A percentile compares a stretch with the other conserved stretches of the same genome.
These are phyloP conservation scores for Heliothis peltigera DNA, from an alignment of 2,888 invertebrate genomes.

Conservation along the genomic window DNA sequence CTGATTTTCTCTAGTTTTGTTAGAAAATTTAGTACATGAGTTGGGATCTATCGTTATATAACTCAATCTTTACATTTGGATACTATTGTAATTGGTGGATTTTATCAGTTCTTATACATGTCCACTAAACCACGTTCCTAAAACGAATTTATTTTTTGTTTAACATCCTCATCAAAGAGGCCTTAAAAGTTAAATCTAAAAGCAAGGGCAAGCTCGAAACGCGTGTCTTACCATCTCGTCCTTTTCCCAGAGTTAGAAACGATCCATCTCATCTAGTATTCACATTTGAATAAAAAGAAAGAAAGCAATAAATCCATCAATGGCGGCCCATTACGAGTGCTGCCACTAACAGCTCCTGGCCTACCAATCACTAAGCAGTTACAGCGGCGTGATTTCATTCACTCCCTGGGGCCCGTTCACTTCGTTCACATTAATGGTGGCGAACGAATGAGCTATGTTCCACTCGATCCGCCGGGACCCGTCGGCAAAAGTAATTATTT, in stretches of 20 bases:
- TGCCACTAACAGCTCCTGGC: conserved; percentile 36
- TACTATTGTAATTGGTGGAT: too few species aligned
- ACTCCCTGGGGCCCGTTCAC: conserved; percentile 55
- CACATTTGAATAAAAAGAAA: conserved; percentile 21
- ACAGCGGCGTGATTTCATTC: conserved; percentile 55
- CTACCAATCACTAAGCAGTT: conserved; percentile 50
- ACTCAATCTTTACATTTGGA: conserved; percentile 22
- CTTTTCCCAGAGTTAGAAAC: too few species aligned
- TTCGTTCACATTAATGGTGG: conserved; percentile 50
- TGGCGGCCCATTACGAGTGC: conserved; percentile 24
- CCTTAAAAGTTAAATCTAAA: too few species aligned
- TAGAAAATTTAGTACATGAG: too few species aligned
- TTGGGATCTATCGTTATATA: conserved; percentile 48
- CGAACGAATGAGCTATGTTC: conserved; percentile 49
- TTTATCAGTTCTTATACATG: too few species aligned
- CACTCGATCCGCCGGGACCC: conserved; percentile 31
- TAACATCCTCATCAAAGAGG: too few species aligned
- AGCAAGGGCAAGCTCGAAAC: too few species aligned
- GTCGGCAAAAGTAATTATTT: conserved; percentile 50
- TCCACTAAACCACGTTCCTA: too few species aligned
- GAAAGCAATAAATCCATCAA: conserved; percentile 23
- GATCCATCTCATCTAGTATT: neutral
- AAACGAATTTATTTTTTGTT: too few species aligned
- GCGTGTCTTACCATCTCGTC: too few species aligned
- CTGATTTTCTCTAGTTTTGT: too few species aligned